Percentiles rank a stretch among this genome's conserved stretches.
Conservation (phyloP, 2,797 vertebrate species). For the Phataginus tetradactyla region DNA sequence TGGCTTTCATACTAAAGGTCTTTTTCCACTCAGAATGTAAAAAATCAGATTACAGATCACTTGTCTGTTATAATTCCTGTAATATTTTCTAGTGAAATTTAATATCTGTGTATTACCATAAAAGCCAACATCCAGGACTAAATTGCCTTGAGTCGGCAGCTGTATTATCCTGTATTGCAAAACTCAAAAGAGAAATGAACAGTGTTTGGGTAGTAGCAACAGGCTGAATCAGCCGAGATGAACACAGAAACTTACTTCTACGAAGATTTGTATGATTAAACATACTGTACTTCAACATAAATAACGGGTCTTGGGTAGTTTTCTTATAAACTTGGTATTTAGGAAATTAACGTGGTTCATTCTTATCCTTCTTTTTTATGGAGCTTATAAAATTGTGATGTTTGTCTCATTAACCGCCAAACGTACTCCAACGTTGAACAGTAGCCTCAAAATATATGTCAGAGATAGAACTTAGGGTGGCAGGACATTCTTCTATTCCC, state of each 20-base stretch:
- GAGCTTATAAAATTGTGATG: not conserved
- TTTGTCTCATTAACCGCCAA: not conserved
- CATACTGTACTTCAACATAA: not conserved
- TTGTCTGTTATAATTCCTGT: slow-evolving; percentile 20
- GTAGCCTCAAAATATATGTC: not conserved
- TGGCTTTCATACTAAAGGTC: not conserved
- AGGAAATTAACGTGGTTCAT: not conserved
- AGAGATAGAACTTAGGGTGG: not conserved
- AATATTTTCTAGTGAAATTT: slow-evolving; percentile 41
- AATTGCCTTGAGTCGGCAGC: not conserved
- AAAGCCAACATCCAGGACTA: slow-evolving; percentile 20
- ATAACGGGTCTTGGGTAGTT: not conserved
- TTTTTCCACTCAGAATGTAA: slow-evolving; percentile 34
- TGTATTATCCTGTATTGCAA: not conserved
- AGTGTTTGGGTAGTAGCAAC: not conserved
- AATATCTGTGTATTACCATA: not conserved
- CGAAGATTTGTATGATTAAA: not conserved
- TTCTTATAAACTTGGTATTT: not conserved
- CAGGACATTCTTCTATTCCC: not conserved
- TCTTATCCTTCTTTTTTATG: not conserved
- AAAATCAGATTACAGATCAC: slow-evolving; percentile 25
- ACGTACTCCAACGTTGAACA: not conserved
- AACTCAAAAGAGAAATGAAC: not conserved
- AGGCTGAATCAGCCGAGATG: not conserved
- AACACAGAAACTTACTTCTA: not conserved